Conservation (phyloP, 1,140 invertebrate species). For the Gryllus bimaculatus region DNA sequence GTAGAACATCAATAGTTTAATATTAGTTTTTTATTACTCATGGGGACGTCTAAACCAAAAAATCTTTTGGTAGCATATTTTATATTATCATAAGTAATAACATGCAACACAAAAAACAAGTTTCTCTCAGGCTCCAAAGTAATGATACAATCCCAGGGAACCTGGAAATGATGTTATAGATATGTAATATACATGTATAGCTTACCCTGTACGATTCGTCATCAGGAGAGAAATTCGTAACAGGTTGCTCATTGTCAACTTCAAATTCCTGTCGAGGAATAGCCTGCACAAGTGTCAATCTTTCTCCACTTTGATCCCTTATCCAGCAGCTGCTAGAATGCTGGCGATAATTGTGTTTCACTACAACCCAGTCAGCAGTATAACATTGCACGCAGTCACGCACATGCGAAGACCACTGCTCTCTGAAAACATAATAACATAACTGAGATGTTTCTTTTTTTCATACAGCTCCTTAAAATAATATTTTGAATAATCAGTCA, state of each 20-base stretch:
- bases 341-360: slow-evolving; percentile 62
- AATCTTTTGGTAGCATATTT: too few species aligned
- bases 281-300: slow-evolving; percentile 44
- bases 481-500: neutral
- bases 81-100: too few species aligned
- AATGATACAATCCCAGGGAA: too few species aligned
- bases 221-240: neutral
- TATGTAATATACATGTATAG: neutral
- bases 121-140: too few species aligned
- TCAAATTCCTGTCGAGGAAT: slow-evolving; percentile 64
- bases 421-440: slow-evolving; percentile 39
- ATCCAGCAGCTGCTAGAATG: slow-evolving; percentile 55
- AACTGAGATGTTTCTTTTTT: neutral
- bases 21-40: too few species aligned
- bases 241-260: slow-evolving; percentile 39
- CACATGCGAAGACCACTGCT: slow-evolving; percentile 68
- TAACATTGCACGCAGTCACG: slow-evolving; percentile 78
- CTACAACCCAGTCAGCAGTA: slow-evolving; percentile 76
- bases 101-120: too few species aligned
- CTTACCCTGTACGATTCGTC: slow-evolving; percentile 24
- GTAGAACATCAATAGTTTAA: too few species aligned
- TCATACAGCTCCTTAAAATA: neutral
- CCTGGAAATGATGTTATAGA: too few species aligned
- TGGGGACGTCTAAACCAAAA: too few species aligned
- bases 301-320: slow-evolving; percentile 48